These are phyloP conservation scores for Oophaga pumilio DNA, from an alignment of 2,113 vertebrate genomes.

Conservation along the genomic window DNA sequence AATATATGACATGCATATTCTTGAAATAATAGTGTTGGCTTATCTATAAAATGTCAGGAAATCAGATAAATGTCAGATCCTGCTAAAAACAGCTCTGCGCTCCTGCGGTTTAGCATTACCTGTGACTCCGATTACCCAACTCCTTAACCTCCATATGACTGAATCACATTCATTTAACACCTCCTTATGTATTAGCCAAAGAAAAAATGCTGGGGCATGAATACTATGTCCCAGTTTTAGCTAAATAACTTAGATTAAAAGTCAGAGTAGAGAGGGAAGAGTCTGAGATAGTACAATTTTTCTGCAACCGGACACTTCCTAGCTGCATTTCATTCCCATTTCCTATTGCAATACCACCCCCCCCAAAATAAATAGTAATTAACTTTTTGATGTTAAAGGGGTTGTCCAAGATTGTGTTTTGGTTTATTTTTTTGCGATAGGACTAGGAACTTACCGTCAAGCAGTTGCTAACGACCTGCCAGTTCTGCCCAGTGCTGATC, in stretches of 20 bases:
- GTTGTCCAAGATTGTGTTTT: too few species aligned
- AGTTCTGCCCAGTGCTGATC: too few species aligned
- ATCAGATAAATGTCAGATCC: conserved; percentile 4
- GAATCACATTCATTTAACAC: neutral
- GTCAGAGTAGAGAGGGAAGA: neutral
- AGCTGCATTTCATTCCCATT: neutral
- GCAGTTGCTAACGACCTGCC: too few species aligned
- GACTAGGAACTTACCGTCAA: too few species aligned
- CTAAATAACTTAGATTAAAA: neutral
- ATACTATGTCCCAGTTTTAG: neutral
- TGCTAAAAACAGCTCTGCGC: neutral
- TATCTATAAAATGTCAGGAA: conserved; percentile 23
- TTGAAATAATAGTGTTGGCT: neutral
- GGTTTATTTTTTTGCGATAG: too few species aligned
- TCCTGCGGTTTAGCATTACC: neutral
- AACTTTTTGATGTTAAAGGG: too few species aligned
- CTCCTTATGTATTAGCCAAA: neutral
- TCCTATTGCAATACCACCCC: too few species aligned
- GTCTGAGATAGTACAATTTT: too few species aligned
- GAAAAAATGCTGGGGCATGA: neutral
- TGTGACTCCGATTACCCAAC: neutral
- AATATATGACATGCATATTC: conserved; percentile 23
- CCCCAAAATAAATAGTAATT: too few species aligned
- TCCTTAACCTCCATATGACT: neutral
- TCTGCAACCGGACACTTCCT: neutral